A percentile compares a stretch with the other conserved stretches of the same genome.
Conservation (phyloP, 2,113 vertebrate genomes). For the Labeo catla region DNA sequence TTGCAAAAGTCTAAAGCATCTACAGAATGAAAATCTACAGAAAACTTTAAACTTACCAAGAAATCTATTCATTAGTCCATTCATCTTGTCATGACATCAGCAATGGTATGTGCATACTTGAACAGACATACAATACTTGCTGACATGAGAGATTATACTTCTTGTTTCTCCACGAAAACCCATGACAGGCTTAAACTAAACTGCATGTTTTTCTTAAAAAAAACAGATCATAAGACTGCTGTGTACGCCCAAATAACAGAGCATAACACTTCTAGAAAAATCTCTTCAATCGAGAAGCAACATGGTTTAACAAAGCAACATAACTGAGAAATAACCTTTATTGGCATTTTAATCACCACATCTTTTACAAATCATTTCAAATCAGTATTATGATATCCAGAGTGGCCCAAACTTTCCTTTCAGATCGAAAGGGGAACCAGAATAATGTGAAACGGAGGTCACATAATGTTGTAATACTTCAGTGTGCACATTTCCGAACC, state of each 20-base stretch:
- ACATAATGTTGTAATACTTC: not conserved
- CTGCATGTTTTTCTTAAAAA: not conserved
- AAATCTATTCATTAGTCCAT: not conserved
- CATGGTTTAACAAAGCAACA: not conserved
- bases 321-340: constrained; percentile 40
- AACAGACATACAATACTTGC: not conserved
- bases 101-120: not conserved
- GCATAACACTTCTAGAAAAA: not conserved
- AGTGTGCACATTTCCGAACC: not conserved
- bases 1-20: not conserved
- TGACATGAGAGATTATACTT: constrained; percentile 35
- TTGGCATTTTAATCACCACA: constrained; percentile 30
- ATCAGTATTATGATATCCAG: not conserved
- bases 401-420: not conserved
- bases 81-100: not conserved
- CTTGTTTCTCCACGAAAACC: not conserved
- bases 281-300: not conserved
- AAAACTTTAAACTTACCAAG: not conserved
- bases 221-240: not conserved
- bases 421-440: not conserved
- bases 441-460: not conserved
- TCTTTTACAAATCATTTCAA: constrained; percentile 29
- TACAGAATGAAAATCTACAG: not conserved
- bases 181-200: not conserved
- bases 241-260: no score